Evolutionary conservation across 2,888 invertebrate species (phyloP).

Genomic region (Zootermopsis nevadensis): DNA sequence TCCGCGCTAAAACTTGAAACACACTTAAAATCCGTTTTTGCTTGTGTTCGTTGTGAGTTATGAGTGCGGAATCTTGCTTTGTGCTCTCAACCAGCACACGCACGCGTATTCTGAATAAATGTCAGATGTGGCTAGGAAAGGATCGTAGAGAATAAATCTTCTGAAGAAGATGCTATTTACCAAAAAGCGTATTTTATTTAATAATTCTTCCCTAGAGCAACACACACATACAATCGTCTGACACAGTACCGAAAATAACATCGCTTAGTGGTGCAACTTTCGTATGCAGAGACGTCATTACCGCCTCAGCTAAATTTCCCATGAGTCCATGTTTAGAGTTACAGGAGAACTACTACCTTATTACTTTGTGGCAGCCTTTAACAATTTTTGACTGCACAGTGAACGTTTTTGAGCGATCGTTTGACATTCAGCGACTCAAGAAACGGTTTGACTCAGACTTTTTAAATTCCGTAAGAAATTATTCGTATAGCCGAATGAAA

Average conservation of each 20-base stretch:
- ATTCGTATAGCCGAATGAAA: neutral
- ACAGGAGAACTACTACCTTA: neutral
- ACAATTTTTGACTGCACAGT: neutral
- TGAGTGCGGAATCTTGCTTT: too few species aligned
- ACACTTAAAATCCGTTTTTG: too few species aligned
- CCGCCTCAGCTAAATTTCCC: neutral
- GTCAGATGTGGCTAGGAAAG: too few species aligned
- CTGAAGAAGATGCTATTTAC: too few species aligned
- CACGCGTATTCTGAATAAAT: too few species aligned
- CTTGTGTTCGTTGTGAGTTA: too few species aligned
- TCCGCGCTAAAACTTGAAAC: too few species aligned
- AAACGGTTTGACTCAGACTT: neutral
- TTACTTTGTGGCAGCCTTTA: neutral
- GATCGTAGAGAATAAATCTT: too few species aligned
- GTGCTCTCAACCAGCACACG: too few species aligned
- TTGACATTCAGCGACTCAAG: neutral
- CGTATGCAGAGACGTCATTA: neutral
- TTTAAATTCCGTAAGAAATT: neutral
- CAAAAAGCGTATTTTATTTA: neutral
- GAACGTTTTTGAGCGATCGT: too few species aligned
- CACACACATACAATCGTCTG: neutral
- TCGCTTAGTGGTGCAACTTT: neutral
- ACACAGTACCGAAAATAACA: too few species aligned
- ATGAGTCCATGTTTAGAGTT: neutral
- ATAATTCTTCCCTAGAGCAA: neutral